These are phyloP conservation scores for Macrophya annulata DNA, from an alignment of 2,888 invertebrate species.

Conservation along the genomic window DNA sequence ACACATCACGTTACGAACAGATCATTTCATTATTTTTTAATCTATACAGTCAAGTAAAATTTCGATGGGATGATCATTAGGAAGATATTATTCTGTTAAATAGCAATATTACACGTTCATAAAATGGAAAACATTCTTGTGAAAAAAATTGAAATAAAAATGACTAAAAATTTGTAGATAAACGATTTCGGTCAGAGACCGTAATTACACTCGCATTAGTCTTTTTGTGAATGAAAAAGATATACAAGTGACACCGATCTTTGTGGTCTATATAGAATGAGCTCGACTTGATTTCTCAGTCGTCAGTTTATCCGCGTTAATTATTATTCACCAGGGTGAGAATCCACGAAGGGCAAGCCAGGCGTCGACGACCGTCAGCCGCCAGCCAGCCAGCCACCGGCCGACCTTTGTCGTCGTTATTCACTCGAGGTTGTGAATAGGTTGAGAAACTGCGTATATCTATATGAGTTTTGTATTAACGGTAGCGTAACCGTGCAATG, in stretches of 20 bases:
- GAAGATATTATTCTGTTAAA: too few species aligned
- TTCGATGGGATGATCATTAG: too few species aligned
- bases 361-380: constrained; percentile 19
- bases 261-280: not conserved
- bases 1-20: not conserved
- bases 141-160: not conserved
- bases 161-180: not conserved
- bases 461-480: constrained; percentile 42
- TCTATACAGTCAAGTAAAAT: not conserved
- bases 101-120: too few species aligned
- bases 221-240: not conserved
- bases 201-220: not conserved
- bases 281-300: constrained; percentile 12
- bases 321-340: constrained; percentile 39
- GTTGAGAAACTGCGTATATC: constrained; percentile 5
- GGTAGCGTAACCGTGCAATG: not conserved
- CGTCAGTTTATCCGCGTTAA: constrained; percentile 1
- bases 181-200: not conserved
- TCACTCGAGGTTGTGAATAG: constrained; percentile 39
- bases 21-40: not conserved
- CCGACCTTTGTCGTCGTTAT: constrained; percentile 45
- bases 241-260: not conserved
- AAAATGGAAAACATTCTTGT: too few species aligned
- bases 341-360: not conserved
- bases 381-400: constrained; percentile 1